Conservation (phyloP, 2,888 invertebrate species). For the Himalopsyche kuldschensis region DNA sequence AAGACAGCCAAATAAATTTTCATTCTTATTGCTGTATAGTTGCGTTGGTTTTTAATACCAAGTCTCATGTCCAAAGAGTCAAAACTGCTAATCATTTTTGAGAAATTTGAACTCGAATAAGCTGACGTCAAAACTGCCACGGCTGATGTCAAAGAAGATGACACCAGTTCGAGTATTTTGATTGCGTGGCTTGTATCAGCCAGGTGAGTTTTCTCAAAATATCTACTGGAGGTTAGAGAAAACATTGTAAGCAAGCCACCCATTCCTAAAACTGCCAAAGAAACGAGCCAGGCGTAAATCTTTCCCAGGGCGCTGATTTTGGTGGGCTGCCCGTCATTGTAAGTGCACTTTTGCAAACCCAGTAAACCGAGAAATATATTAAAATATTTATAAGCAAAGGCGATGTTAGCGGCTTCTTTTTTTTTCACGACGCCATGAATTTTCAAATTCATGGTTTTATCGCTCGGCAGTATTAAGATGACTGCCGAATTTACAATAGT, state of each 20-base stretch:
- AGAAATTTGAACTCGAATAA: neutral
- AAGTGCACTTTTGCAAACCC: slow-evolving; percentile 9
- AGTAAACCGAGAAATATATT: neutral
- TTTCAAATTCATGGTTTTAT: neutral
- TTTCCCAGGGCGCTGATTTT: neutral
- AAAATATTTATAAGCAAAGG: neutral
- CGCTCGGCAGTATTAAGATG: neutral
- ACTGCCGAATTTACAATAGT: neutral
- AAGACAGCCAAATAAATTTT: neutral
- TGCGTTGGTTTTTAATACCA: neutral
- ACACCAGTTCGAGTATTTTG: neutral
- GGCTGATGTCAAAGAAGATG: slow-evolving; percentile 4
- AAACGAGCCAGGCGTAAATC: neutral
- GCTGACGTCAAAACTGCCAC: slow-evolving; percentile 7
- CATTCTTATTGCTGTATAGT: neutral
- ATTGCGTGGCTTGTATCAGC: slow-evolving; percentile 10
- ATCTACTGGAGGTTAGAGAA: neutral
- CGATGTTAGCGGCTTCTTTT: neutral
- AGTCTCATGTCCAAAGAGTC: slow-evolving; percentile 3
- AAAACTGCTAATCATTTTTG: slow-evolving; percentile 13
- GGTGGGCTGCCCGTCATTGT: neutral
- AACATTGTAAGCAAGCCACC: neutral
- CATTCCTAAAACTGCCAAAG: neutral
- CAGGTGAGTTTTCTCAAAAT: neutral
- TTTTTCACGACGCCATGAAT: neutral